Evolutionary conservation across 2,113 vertebrate genomes (phyloP).

Genomic region (Anseranas semipalmata): DNA sequence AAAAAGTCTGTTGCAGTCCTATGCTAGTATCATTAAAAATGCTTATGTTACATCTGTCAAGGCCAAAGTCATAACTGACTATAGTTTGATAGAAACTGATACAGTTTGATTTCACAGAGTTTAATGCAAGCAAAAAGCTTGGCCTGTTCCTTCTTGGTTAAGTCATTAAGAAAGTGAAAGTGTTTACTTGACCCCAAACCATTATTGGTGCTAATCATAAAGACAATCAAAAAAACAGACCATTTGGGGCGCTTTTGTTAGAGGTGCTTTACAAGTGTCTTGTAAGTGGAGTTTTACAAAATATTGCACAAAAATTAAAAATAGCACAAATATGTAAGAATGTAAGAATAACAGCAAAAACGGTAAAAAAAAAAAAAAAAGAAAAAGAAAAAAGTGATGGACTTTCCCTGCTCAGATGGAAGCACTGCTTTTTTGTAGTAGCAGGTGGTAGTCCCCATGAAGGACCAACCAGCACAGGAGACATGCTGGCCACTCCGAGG

Average conservation of each 20-base stretch:
- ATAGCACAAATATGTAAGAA: neutral
- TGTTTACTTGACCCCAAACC: neutral
- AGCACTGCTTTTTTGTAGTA: neutral
- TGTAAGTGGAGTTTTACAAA: neutral
- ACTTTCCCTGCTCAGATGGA: neutral
- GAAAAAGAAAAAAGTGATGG: neutral
- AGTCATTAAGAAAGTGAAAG: neutral
- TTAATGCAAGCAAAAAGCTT: neutral
- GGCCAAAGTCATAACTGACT: neutral
- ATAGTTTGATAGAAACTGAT: neutral
- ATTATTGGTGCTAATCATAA: neutral
- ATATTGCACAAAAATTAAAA: neutral
- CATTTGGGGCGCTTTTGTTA: neutral
- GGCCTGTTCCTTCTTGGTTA: neutral
- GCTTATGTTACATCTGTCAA: neutral
- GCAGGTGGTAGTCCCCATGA: neutral
- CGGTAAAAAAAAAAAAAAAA: neutral
- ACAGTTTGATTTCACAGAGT: neutral
- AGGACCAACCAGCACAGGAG: neutral
- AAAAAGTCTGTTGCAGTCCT: neutral
- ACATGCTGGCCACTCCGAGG: neutral
- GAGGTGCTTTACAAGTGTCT: neutral
- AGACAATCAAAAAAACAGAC: neutral
- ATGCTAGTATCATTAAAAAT: neutral
- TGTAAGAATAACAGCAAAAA: neutral